Conservation (phyloP, 2,797 vertebrate genomes). For the Pygocentrus nattereri region DNA sequence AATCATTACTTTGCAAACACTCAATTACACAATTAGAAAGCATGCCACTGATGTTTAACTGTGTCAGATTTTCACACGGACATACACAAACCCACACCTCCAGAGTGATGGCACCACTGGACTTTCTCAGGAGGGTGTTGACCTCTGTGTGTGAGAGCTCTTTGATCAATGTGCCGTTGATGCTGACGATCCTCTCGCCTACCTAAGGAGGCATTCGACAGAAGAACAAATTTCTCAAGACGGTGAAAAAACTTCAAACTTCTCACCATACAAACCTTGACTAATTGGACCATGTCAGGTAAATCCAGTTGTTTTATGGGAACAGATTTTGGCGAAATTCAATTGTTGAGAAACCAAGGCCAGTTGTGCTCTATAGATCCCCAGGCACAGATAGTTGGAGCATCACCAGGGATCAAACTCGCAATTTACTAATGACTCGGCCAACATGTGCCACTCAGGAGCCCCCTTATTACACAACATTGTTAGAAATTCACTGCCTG, state of each 20-base stretch:
- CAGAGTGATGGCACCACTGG: conserved; percentile 81
- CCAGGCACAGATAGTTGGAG: too few species aligned
- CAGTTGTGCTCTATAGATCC: too few species aligned
- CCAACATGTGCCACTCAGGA: too few species aligned
- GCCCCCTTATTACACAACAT: not conserved
- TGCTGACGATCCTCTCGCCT: conserved; percentile 60
- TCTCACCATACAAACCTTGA: not conserved
- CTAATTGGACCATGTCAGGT: not conserved
- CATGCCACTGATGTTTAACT: not conserved
- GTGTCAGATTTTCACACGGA: not conserved
- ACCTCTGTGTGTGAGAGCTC: conserved; percentile 88
- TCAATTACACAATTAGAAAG: not conserved
- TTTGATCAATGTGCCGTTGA: conserved; percentile 85
- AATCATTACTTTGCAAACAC: too few species aligned
- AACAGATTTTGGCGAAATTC: too few species aligned
- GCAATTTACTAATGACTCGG: too few species aligned
- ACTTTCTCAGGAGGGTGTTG: conserved; percentile 55
- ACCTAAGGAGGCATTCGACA: not conserved
- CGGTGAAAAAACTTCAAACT: not conserved
- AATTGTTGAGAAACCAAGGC: too few species aligned
- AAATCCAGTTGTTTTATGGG: too few species aligned
- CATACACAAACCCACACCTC: conserved; percentile 76
- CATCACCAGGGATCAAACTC: too few species aligned
- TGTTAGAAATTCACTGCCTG: too few species aligned
- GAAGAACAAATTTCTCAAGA: not conserved